Base-by-base conservation (phyloP, 2,797 vertebrate genomes). In the Cygnus olor region DNA sequence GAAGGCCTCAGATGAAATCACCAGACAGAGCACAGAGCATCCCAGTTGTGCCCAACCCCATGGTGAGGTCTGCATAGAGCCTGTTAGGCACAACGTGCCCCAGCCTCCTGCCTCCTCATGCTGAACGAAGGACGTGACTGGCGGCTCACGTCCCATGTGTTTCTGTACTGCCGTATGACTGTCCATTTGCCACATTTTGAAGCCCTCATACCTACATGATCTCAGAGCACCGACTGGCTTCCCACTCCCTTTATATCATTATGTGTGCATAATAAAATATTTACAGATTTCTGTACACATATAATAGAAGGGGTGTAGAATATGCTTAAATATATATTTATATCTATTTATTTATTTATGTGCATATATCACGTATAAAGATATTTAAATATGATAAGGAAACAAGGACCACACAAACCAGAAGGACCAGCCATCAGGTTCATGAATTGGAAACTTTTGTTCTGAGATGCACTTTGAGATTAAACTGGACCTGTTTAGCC, bases 31-130 rank as follows among this genome's bases (percentile, higher is more conserved):
- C 9, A 9, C 14, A 25, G 60, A 51, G 25, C 22, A 63, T 38
- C 44, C 64, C 4, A 1, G 18, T 45, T 0, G 0, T 25, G 49
- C 57, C n/a, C 51, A 70, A 19, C 24, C 15, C 2, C 2, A 16
- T n/a, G n/a, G 8, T 0, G 1, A 74, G 24, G n/a, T 14, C 45
- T 0, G 0, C 44, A 30, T 11, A 38, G 54, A 74, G 45, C 25
- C 51, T 51, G 36, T 22, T 32, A 63, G 20, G 61, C 38, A 20
- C 38, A 12, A 18, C 11, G 2, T 13, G 61, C 27, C 60, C 36
- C 8, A 17, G 60, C 28, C 28, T 32, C 53, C 61, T n/a, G 18
- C n/a, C 54, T 30, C 45, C 9, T 45, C 36, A 24, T 1, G 2
- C 61, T 61, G n/a, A 8, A 45, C 1, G 1, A 60, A 38, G 24